phyloP scores from a whole-genome alignment of 2,888 invertebrate genomes.

The Cheilosia urbana region DNA sequence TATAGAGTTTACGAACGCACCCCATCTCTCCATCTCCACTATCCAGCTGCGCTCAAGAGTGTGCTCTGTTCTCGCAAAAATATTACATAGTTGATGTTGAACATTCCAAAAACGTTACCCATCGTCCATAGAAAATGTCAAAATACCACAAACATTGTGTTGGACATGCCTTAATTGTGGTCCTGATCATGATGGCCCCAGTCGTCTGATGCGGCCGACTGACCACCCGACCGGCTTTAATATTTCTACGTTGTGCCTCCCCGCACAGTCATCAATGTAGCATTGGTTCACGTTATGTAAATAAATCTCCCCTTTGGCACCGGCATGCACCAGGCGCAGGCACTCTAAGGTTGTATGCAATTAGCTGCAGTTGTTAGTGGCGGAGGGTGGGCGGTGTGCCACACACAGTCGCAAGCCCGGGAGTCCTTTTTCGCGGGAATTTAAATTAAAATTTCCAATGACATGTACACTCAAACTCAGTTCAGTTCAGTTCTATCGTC shows the following conservation, averaged over 20 bases:
- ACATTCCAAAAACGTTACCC: slow-evolving; percentile 55
- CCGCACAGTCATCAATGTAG: slow-evolving; percentile 46
- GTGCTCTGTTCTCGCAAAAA: slow-evolving; percentile 56
- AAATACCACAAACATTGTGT: slow-evolving; percentile 76
- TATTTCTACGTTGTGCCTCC: slow-evolving; percentile 13
- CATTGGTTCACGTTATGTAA: slow-evolving; percentile 67
- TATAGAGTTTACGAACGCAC: slow-evolving; percentile 11
- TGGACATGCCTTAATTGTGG: slow-evolving; percentile 75
- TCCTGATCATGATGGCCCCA: slow-evolving; percentile 55
- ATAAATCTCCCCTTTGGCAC: slow-evolving; percentile 63
- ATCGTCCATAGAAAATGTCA: slow-evolving; percentile 71
- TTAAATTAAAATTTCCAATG: slow-evolving; percentile 68
- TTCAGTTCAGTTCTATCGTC: background rate
- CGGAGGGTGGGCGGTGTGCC: background rate
- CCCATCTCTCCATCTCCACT: background rate
- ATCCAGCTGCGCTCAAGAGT: background rate
- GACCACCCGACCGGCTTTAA: slow-evolving; percentile 34
- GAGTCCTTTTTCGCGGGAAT: slow-evolving; percentile 61
- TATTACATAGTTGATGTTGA: slow-evolving; percentile 64
- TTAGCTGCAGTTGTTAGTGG: slow-evolving; percentile 68
- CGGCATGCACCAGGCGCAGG: background rate
- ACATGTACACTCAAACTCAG: slow-evolving; percentile 3
- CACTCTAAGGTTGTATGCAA: slow-evolving; percentile 55
- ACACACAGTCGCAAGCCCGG: background rate
- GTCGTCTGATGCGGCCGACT: slow-evolving; percentile 1